Evolutionary conservation across 2,888 invertebrate genomes (phyloP).

Genomic region (Hirtodrosophila cameraria): DNA sequence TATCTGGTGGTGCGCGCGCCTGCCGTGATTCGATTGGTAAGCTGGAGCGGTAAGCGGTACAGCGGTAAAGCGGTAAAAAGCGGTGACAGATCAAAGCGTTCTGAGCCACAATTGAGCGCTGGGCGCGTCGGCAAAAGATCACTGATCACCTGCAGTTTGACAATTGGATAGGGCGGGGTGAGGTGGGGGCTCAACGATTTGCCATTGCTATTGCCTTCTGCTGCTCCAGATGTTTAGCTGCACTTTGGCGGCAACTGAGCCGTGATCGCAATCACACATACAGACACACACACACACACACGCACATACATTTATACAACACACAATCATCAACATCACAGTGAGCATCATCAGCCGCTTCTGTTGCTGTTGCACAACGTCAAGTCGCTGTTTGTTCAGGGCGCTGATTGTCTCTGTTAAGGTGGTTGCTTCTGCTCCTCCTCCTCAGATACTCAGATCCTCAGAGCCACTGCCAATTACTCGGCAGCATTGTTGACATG

Average conservation of each 20-base stretch:
- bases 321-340: conserved; percentile 73
- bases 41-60: conserved; percentile 5
- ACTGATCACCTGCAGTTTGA: conserved; percentile 58
- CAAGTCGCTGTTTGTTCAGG: background rate
- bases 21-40: conserved; percentile 76
- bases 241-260: conserved; percentile 66
- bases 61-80: conserved; percentile 7
- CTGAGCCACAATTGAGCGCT: conserved; percentile 33
- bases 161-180: conserved; percentile 38
- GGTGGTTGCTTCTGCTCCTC: no score
- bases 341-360: conserved; percentile 56
- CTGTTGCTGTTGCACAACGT: conserved; percentile 7
- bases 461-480: conserved; percentile 69
- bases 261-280: conserved; percentile 60
- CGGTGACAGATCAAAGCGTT: conserved; percentile 72
- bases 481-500: conserved; percentile 75
- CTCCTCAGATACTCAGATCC: no score
- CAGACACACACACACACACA: conserved; percentile 3
- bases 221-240: conserved; percentile 79
- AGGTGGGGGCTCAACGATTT: conserved; percentile 14
- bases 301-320: conserved; percentile 29
- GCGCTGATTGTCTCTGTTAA: conserved; percentile 30
- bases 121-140: conserved; percentile 70
- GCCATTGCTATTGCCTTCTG: conserved; percentile 34
- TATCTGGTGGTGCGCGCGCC: conserved; percentile 79